Base-by-base conservation (phyloP, 2,888 invertebrate species). In the Thymelicus lineola region DNA sequence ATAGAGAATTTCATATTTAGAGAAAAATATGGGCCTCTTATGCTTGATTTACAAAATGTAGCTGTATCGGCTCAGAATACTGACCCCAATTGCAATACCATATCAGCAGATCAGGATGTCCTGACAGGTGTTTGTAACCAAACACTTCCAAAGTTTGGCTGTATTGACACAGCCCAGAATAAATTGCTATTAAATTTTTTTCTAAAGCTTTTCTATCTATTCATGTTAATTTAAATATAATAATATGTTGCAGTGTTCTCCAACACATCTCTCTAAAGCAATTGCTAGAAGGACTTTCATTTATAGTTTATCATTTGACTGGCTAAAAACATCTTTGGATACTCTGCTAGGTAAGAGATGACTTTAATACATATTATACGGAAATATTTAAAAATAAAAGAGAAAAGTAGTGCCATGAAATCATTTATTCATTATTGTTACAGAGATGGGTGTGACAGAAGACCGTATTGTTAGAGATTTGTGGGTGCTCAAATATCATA, bases 401-500 rank as follows among this genome's bases (percentile, higher is more conserved):
- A 63, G 17, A 4, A 15, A 48, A 15, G 6, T 50, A 62, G 50
- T 62, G 62, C 50, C 15, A 62, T 50, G 62, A 50, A 62, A 62
- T 35, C 28, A 66, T 60, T 66, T 60, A 60, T 48, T 46, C 0
- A 66, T 58, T 45, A 42, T 62, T 14, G 66, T 83, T 84, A 61
- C 88, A 86, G 94, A 94, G 71, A 94, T 94, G 82, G 94, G 94
- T 74, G 90, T 96, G 0, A 77, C 90, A 61, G 84, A 94, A 45
- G 90, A 94, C 42, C 91, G 95, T 74, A 94, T 96, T 73, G 75
- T 95, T 7, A 92, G 94, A 75, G 96, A 96, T 83, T 81, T 95
- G 17, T 96, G 96, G 96, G 95, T 95, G 1, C 88, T 96, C 72
- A 95, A 95, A 75, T 96, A 96, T 79, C 92, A 93, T 36, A 90